Conservation (phyloP, 2,113 vertebrate genomes). For the Deroptyus accipitrinus region DNA sequence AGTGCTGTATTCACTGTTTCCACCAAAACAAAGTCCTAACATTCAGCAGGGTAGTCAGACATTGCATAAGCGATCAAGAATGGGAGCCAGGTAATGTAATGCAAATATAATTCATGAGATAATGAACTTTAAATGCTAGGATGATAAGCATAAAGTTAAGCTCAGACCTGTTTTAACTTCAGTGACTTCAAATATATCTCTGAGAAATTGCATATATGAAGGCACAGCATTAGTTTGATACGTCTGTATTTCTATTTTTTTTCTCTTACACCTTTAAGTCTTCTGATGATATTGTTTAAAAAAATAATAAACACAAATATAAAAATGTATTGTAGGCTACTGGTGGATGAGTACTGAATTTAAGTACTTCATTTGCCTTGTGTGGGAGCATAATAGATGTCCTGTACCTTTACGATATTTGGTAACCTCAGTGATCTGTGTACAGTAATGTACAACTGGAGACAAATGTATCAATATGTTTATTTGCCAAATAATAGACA, state of each 20-base stretch:
- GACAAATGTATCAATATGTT: neutral
- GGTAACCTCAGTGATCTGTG: neutral
- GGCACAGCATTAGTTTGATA: neutral
- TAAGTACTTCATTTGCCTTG: neutral
- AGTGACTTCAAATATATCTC: neutral
- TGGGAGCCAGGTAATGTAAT: neutral
- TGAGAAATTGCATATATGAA: neutral
- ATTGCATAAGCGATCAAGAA: neutral
- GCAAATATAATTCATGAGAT: neutral
- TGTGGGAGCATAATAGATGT: neutral
- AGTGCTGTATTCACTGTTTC: neutral
- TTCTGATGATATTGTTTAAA: neutral
- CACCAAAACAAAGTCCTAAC: neutral
- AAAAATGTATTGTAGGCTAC: neutral
- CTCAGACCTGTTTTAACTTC: neutral
- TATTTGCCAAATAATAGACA: neutral
- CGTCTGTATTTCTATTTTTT: neutral
- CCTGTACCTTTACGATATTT: neutral
- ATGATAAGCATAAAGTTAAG: neutral
- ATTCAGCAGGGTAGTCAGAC: neutral
- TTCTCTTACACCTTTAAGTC: neutral
- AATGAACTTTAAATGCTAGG: neutral
- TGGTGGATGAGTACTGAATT: neutral
- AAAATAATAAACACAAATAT: neutral
- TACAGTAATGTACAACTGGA: neutral